Base-by-base conservation (phyloP, 2,113 vertebrate genomes). In the Corythornis cristatus region DNA sequence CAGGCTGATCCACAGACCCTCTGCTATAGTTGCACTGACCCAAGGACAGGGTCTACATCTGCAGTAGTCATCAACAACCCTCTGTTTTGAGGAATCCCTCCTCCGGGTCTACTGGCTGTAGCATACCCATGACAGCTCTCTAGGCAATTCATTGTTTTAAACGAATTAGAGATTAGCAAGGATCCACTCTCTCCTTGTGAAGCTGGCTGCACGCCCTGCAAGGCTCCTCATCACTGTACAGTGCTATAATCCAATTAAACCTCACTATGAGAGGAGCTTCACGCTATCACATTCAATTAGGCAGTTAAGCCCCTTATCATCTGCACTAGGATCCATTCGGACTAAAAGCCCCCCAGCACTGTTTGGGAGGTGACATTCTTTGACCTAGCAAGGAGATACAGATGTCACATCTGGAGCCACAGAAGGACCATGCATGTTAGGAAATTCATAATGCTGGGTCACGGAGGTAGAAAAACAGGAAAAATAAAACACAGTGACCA, bases 221-320 rank as follows among this genome's bases (percentile, higher is more conserved):
- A 95, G 91, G 65, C 91, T 91, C 64, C 91, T 20, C 94, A 72
- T 64, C 65, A 37, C 89, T 65, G 89, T 81, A 77, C 85, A 95
- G 83, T 57, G 77, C 89, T 64, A 83, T 96, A 96, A 96, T 96
- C 91, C 95, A 95, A 96, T 96, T 96, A 96, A 96, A 95, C 43
- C 79, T 93, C 95, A 68, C 93, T 90, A 78, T 5, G 57, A 94
- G 95, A 88, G 85, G 18, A 95, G 95, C 95, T 95, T 93, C 94
- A 93, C 3, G 2, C 94, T 95, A 95, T 93, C 95, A 89, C 87
- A 89, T 93, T 93, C 95, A 93, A 91, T 96, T 96, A 95, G 75
- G 37, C 92, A 29, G 53, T 60, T 93, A 93, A 96, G 91, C 87
- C 45, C 93, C 91, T 95, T 93, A 93, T 80, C 66, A 65, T 67